Conservation (phyloP, 2,113 vertebrate genomes). For the Butorides virescens region DNA sequence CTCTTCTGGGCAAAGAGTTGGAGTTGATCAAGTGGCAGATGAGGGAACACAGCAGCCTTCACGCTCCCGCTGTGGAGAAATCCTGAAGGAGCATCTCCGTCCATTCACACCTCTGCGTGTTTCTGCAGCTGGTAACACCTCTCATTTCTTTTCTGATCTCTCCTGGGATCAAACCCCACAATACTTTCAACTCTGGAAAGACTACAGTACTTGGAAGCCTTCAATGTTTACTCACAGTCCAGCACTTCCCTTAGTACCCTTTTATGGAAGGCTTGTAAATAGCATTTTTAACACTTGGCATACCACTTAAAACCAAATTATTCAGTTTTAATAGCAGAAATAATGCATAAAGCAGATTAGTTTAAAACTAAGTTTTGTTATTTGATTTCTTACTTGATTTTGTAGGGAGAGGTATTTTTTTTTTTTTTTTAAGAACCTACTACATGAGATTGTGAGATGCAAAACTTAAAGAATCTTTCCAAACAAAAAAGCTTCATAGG, state of each 20-base stretch:
- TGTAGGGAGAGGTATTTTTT: neutral
- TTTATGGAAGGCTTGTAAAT: neutral
- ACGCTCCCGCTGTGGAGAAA: neutral
- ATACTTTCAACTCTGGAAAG: neutral
- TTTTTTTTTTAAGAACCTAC: neutral
- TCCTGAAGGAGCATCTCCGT: neutral
- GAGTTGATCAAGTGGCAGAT: neutral
- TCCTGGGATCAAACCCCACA: neutral
- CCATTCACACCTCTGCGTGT: fast-evolving
- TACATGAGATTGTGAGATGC: neutral
- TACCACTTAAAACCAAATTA: neutral
- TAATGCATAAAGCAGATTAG: neutral
- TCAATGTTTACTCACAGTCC: neutral
- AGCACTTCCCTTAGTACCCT: neutral
- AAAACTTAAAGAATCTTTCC: neutral
- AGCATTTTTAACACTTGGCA: neutral
- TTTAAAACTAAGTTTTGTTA: neutral
- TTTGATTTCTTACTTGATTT: neutral
- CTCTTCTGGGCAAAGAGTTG: neutral
- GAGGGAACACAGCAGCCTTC: neutral
- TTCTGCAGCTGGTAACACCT: neutral
- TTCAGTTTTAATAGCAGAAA: neutral
- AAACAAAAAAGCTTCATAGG: neutral
- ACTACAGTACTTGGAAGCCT: neutral
- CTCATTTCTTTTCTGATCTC: neutral